Percentiles rank a stretch among this genome's conserved stretches.
Evolutionary conservation across 1,140 invertebrate species (phyloP).

Genomic region (Drosophila albomicans): DNA sequence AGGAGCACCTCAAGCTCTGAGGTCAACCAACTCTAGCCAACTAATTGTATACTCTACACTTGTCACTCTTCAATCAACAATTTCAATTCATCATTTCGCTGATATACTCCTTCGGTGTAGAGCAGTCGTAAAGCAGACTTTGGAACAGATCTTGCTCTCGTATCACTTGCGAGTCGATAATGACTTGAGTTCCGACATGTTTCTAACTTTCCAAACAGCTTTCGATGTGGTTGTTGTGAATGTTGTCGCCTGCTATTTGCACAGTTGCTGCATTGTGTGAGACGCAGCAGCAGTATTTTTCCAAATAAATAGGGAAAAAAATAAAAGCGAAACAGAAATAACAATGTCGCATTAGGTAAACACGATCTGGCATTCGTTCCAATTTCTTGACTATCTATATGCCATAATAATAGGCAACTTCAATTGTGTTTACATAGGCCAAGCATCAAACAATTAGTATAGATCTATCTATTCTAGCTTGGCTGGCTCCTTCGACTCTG

Average conservation of each 20-base stretch:
- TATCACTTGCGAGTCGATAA: constrained; percentile 42
- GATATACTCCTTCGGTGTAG: constrained; percentile 26
- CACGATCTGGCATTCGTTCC: constrained; percentile 78
- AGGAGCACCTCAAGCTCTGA: constrained; percentile 18
- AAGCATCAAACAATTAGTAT: constrained; percentile 63
- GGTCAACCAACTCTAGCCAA: not conserved
- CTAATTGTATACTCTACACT: constrained; percentile 38
- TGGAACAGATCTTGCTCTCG: constrained; percentile 47
- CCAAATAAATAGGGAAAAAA: constrained; percentile 68
- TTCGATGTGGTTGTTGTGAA: constrained; percentile 39
- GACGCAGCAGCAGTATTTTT: constrained; percentile 67
- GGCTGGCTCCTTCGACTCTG: constrained; percentile 30
- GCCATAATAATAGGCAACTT: constrained; percentile 49
- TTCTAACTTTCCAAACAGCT: constrained; percentile 82
- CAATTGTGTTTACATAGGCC: constrained; percentile 72
- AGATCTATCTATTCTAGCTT: constrained; percentile 50
- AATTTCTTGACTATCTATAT: constrained; percentile 69
- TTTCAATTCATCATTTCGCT: not conserved
- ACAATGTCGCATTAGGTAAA: constrained; percentile 79
- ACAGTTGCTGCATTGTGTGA: constrained; percentile 78
- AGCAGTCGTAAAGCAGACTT: constrained; percentile 20
- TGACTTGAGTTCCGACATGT: constrained; percentile 54
- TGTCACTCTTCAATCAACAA: not conserved
- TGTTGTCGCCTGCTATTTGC: constrained; percentile 79
- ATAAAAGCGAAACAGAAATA: constrained; percentile 60